Evolutionary conservation across 2,888 invertebrate species (phyloP), one percentile per base, ranked within the genome.

Genomic region (Phanerotoma sp.): DNA sequence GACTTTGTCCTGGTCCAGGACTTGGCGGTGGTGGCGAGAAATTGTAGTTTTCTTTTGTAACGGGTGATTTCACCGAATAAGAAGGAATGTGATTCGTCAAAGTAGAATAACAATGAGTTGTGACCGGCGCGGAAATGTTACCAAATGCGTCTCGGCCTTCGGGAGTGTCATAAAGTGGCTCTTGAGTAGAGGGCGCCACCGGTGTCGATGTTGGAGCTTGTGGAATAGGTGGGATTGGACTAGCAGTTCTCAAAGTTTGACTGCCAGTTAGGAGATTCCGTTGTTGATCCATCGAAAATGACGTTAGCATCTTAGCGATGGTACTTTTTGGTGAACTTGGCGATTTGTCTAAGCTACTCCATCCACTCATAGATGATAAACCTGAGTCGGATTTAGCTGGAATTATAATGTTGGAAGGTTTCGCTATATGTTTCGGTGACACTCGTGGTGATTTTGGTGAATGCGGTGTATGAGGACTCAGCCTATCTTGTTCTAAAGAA

Each of bases 301-400:
- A 72, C 11, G 71, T 72, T 22, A 71, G 58, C 63, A 74, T 67
- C 62, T 75, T 76, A 11, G 74, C 77, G 72, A 72, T 68, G 77
- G 81, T 72, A 79, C 80, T 85, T 74, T 88, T 88, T 0, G 91
- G 89, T 1, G 89, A 91, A 21, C 88, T 87, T 4, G 91, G 91
- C 28, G 91, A 91, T 78, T 91, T 91, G 75, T 92, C 91, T 67
- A 91, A 79, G 71, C 89, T 90, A 10, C 90, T 90, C 85, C 91
- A 89, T 4, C 91, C 91, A 70, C 90, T 91, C 87, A 92, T 88
- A 5, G 92, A 92, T 0, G 91, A 91, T 47, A 93, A 78, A 0
- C 92, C 92, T 0, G 92, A 92, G 74, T 93, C 92, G 1, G 92
- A 92, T 75, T 91, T 92, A 1, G 89, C 87, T 5, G 87, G 83